phyloP scores from a whole-genome alignment of 2,888 invertebrate species.

The Apamea epomidion region DNA sequence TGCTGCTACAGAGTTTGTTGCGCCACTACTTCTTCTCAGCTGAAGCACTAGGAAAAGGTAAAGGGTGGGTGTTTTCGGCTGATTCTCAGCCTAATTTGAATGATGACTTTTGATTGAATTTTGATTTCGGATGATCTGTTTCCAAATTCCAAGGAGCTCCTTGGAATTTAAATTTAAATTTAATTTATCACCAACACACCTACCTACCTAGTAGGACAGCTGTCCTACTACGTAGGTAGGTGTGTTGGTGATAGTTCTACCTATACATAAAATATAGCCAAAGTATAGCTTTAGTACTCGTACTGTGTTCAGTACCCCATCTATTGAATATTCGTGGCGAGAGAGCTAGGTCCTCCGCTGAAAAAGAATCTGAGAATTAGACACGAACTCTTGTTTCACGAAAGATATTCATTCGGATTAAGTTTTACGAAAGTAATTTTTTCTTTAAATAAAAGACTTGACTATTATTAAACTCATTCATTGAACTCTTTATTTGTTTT shows the following conservation, averaged over 20 bases:
- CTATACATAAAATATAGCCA: neutral
- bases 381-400: slow-evolving; percentile 54
- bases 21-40: too few species aligned
- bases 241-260: too few species aligned
- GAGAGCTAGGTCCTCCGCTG: slow-evolving; percentile 50
- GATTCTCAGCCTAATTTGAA: too few species aligned
- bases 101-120: too few species aligned
- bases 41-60: too few species aligned
- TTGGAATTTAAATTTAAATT: too few species aligned
- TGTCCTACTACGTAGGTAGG: neutral
- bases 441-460: neutral
- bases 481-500: neutral
- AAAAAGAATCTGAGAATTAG: slow-evolving; percentile 56
- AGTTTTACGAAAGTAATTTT: neutral
- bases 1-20: too few species aligned
- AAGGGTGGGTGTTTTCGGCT: too few species aligned
- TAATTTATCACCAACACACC: too few species aligned
- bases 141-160: neutral
- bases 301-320: slow-evolving; percentile 11
- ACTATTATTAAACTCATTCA: neutral
- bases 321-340: slow-evolving; percentile 61
- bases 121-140: too few species aligned
- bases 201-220: too few species aligned
- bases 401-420: slow-evolving; percentile 34
- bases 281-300: slow-evolving; percentile 7